Base-by-base conservation (phyloP, 2,888 invertebrate species). In the Rotaria socialis region DNA sequence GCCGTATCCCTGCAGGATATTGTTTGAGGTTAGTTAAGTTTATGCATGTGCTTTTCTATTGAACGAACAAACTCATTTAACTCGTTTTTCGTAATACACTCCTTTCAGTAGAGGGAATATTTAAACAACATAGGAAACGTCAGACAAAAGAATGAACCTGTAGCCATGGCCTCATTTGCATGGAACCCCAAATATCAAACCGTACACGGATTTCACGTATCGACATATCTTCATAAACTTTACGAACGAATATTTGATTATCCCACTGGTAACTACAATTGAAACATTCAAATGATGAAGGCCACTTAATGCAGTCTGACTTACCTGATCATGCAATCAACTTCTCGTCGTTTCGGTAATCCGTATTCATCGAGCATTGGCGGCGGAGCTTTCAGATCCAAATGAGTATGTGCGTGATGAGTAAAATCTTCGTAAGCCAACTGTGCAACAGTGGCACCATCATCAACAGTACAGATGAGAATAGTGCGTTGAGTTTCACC, bases 131-230 rank as follows among this genome's bases (percentile, higher is more conserved):
- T 19, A 67, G 1, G 11, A 67, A 27, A 16, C 11, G 35, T 35
- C 5, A 0, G 2, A 4, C 22, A 6, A 22, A 67, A 6, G 0
- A 60, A 35, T 27, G 24, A 67, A 67, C 67, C 87, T 35, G 85
- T 87, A 19, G 87, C 86, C 87, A 87, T 87, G 2, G 87, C 85
- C 14, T 87, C 87, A 58, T 87, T 85, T 2, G 84, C 87, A 87
- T 87, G 16, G 35, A 24, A 22, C 84, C 85, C 87, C 87, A 85
- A 43, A 87, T 74, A 84, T 87, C 87, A 41, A 87, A 86, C 87
- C 87, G 87, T 14, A 74, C 22, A 0, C 22, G 16, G 35, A 87
- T 27, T n/a, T 60, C 56, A 43, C 58, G 67, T 85, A 85, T 85
- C 0, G 55, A 41, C 47, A 87, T 55, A 55, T 87, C 85, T 84